Percentiles rank a stretch among this genome's conserved stretches.
These are phyloP conservation scores for Heteromormyrus szaboi DNA, from an alignment of 2,797 vertebrate species.

Conservation along the genomic window DNA sequence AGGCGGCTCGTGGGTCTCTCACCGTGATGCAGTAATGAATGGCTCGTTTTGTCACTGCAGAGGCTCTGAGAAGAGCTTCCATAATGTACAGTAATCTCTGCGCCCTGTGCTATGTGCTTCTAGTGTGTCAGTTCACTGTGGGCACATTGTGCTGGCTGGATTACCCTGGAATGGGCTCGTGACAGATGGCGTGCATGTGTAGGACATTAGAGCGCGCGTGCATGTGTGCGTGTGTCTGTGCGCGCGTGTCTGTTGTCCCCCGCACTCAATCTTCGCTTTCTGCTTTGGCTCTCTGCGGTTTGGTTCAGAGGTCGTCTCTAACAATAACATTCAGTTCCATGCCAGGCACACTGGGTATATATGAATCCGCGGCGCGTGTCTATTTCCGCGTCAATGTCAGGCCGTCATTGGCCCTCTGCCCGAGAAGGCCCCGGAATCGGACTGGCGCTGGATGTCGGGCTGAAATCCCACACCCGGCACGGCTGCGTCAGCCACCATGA, in stretches of 20 bases:
- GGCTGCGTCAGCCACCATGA: neutral
- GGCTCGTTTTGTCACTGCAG: neutral
- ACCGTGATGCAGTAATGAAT: neutral
- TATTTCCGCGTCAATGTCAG: conserved; percentile 8
- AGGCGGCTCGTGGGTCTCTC: neutral
- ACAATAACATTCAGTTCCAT: neutral
- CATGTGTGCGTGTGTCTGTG: neutral
- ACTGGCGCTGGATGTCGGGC: neutral
- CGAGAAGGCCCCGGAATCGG: neutral
- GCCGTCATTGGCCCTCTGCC: neutral
- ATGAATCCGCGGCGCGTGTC: neutral
- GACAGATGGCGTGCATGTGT: conserved; percentile 21
- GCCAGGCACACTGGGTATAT: neutral
- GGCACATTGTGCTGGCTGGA: conserved; percentile 19
- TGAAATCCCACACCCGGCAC: neutral
- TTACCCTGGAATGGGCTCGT: neutral
- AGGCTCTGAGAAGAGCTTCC: neutral
- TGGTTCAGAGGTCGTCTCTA: neutral
- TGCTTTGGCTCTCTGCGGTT: neutral
- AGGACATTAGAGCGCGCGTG: neutral
- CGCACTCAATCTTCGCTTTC: neutral
- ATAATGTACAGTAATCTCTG: conserved; percentile 12
- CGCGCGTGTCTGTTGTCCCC: neutral
- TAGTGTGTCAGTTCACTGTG: conserved; percentile 5
- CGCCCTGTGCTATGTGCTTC: neutral